Evolutionary conservation across 92 coral and sea anemone genomes (phyloP).

Genomic region (Porites rus): DNA sequence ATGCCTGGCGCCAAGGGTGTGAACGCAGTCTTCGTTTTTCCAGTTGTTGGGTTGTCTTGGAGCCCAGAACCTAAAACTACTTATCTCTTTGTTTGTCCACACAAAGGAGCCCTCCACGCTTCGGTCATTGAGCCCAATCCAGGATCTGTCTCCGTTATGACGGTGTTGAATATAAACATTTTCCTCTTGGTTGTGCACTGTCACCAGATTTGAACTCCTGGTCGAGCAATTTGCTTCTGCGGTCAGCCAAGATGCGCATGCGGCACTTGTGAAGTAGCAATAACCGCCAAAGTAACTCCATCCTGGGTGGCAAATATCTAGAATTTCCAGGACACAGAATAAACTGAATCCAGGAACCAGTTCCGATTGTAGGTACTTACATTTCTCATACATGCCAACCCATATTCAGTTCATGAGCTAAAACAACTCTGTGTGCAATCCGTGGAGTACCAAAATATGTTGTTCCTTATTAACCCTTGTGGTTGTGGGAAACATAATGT

Average conservation of each 20-base stretch:
- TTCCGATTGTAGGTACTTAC: too few species aligned
- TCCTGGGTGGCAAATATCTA: slow-evolving; percentile 40
- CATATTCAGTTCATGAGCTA: too few species aligned
- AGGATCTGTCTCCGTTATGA: slow-evolving; percentile 38
- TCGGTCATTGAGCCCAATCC: slow-evolving; percentile 67
- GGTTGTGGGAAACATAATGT: too few species aligned
- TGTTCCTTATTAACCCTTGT: too few species aligned
- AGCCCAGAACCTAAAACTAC: slow-evolving; percentile 63
- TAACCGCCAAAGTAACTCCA: slow-evolving; percentile 48
- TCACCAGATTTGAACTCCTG: slow-evolving; percentile 37
- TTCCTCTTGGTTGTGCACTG: slow-evolving; percentile 46
- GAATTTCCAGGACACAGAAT: neutral
- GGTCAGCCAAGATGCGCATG: slow-evolving; percentile 39
- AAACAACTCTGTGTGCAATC: too few species aligned
- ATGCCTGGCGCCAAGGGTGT: slow-evolving; percentile 51
- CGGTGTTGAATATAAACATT: slow-evolving; percentile 34
- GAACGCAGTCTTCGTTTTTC: slow-evolving; percentile 63
- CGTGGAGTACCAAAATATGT: too few species aligned
- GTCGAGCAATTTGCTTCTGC: slow-evolving; percentile 40
- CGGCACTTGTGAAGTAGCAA: slow-evolving; percentile 39
- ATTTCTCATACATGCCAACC: too few species aligned
- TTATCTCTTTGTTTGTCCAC: slow-evolving; percentile 51
- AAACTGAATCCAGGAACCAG: neutral
- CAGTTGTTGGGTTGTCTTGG: slow-evolving; percentile 51
- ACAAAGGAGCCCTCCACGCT: slow-evolving; percentile 48